Evolutionary conservation across 37 sponge, comb jelly and placozoan species (phyloP).

Genomic region (Beroe ovata): DNA sequence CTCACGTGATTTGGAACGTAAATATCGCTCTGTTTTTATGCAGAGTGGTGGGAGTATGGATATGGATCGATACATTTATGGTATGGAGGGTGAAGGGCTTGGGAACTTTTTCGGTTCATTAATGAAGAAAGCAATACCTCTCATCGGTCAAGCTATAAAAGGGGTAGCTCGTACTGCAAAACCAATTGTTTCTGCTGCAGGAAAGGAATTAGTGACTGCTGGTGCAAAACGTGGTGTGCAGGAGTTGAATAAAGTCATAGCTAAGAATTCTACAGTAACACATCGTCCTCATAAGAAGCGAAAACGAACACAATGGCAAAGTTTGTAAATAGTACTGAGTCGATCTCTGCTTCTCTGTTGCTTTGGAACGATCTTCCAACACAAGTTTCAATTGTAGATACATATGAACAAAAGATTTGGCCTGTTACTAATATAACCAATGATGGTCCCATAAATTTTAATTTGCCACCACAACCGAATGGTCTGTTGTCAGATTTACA

Average conservation of each 20-base stretch:
- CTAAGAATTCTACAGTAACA: neutral
- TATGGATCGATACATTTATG: slow-evolving; percentile 20
- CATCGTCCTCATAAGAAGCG: neutral
- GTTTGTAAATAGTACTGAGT: slow-evolving; percentile 2
- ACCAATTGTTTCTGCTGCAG: neutral
- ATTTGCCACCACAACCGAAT: slow-evolving; percentile 2
- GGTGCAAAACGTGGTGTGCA: neutral
- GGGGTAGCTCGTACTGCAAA: neutral
- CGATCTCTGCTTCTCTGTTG: neutral
- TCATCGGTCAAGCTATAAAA: slow-evolving; percentile 16
- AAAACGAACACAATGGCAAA: neutral
- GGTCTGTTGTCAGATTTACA: neutral
- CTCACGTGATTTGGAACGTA: neutral
- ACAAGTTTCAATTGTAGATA: slow-evolving; percentile 6
- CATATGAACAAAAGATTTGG: neutral
- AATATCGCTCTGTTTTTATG: neutral
- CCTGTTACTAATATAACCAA: slow-evolving; percentile 6
- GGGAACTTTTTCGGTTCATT: neutral
- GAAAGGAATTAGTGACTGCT: slow-evolving; percentile 4
- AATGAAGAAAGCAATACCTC: neutral
- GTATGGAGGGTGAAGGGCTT: slow-evolving; percentile 15
- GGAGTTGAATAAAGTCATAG: neutral
- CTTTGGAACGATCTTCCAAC: slow-evolving; percentile 5
- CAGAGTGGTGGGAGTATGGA: neutral
- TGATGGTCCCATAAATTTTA: slow-evolving; percentile 27